Evolutionary conservation across 2,113 vertebrate genomes (phyloP), one percentile per base, ranked within the genome.

Genomic region (Microcebus jonahi): DNA sequence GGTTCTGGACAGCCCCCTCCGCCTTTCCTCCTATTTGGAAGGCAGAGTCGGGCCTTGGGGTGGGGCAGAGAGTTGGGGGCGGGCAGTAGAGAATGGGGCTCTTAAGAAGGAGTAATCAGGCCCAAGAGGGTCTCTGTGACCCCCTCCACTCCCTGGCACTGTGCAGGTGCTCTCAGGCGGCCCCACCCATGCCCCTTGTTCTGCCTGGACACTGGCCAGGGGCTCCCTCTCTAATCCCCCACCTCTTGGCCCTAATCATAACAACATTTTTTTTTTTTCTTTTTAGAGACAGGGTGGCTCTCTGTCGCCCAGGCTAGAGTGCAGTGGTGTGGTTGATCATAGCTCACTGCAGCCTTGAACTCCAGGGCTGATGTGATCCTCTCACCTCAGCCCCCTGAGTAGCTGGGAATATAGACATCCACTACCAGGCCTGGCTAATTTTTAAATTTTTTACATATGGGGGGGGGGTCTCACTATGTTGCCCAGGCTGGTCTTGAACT

Each of bases 1-100:
- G 96, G 94, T 97, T 57, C 85, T 92, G 77, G 76, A 94, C 50
- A 96, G 70, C 45, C 94, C 96, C 96, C 65, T 96, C 90, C 57
- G 76, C 67, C 50, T 36, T 84, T 90, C 84, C 91, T 71, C 36
- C 92, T 93, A 39, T 94, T 95, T 96, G 53, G 76, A 89, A 94
- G 91, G 90, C 91, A 96, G 55, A 82, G 77, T 61, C 71, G 65
- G 91, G 89, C 50, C 65, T 79, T 65, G 25, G 79, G 39, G 94
- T 45, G 53, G 20, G 45, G 23, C 13, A 91, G 61, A n/a, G 39
- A 89, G 45, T 48, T 6, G 10, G 55, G 13, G 29, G 34, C 13
- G 2, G 39, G 27, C 34, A 34, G 17, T 6, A 45, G 29, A 31
- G 13, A 31, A 21, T 23, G 39, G 65, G 50, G 45, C 18, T 13